These are phyloP conservation scores for Notolepis coatsorum DNA, from an alignment of 2,797 vertebrate genomes.

Conservation along the genomic window DNA sequence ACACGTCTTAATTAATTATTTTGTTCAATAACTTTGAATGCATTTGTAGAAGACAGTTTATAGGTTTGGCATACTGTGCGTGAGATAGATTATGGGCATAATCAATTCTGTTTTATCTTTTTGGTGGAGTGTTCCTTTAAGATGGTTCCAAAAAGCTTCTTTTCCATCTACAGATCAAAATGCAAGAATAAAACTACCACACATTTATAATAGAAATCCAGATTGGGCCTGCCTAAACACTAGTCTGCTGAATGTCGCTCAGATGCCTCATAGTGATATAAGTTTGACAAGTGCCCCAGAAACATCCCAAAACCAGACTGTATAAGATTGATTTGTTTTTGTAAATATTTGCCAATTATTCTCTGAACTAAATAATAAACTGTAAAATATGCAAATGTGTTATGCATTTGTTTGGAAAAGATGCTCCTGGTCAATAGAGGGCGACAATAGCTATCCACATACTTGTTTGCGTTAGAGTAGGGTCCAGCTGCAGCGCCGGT, in stretches of 20 bases:
- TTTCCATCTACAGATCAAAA: too few species aligned
- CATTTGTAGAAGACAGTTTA: too few species aligned
- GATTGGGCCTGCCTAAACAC: constrained; percentile 3
- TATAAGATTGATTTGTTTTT: constrained; percentile 62
- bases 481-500: too few species aligned
- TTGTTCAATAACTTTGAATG: too few species aligned
- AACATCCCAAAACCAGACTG: constrained; percentile 55
- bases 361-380: constrained; percentile 80
- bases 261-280: constrained; percentile 40
- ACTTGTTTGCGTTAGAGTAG: neutral
- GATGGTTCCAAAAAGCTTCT: too few species aligned
- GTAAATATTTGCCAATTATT: constrained; percentile 68
- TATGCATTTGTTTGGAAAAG: neutral
- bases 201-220: neutral
- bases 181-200: neutral
- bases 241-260: constrained; percentile 44
- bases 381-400: constrained; percentile 14
- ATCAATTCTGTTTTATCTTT: neutral
- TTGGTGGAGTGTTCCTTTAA: too few species aligned
- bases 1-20: too few species aligned
- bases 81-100: too few species aligned
- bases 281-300: constrained; percentile 44
- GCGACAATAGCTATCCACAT: neutral
- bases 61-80: too few species aligned
- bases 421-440: constrained; percentile 1